A percentile compares a stretch with the other conserved stretches of the same genome.
Conservation (phyloP, 37 sponge, comb jelly and placozoan species). For the Eunapius fragilis region DNA sequence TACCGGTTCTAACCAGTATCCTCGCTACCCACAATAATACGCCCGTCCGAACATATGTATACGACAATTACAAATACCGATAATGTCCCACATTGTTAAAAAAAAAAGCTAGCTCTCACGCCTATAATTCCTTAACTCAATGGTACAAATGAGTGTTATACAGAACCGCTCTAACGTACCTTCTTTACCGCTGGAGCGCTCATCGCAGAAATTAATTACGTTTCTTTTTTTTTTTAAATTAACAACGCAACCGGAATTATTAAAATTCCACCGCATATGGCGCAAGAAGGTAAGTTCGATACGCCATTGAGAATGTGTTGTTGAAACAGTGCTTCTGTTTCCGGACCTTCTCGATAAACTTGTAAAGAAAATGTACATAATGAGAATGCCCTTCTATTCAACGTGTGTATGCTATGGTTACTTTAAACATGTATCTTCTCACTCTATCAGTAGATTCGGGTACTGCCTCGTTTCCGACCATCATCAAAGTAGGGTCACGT, state of each 20-base stretch:
- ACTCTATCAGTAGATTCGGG: not conserved
- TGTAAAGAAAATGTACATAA: too few species aligned
- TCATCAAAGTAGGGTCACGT: constrained; percentile 78
- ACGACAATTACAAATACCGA: too few species aligned
- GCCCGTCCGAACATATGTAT: too few species aligned
- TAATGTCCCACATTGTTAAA: not conserved
- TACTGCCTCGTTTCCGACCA: not conserved
- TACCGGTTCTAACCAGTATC: too few species aligned
- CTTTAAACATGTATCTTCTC: not conserved
- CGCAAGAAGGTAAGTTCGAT: not conserved
- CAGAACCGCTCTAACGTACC: not conserved
- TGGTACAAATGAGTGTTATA: not conserved
- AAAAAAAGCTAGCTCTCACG: not conserved
- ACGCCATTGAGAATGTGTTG: not conserved
- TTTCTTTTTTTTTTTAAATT: too few species aligned
- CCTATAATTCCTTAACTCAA: not conserved
- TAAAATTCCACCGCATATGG: not conserved
- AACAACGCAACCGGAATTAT: too few species aligned
- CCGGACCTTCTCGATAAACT: not conserved
- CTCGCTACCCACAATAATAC: too few species aligned
- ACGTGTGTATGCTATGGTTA: too few species aligned
- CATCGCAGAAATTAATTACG: not conserved
- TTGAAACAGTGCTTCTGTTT: not conserved
- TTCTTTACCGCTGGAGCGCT: not conserved
- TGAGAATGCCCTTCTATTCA: too few species aligned